Conservation (phyloP, 2,113 vertebrate genomes). For the Centropus unirufus region DNA sequence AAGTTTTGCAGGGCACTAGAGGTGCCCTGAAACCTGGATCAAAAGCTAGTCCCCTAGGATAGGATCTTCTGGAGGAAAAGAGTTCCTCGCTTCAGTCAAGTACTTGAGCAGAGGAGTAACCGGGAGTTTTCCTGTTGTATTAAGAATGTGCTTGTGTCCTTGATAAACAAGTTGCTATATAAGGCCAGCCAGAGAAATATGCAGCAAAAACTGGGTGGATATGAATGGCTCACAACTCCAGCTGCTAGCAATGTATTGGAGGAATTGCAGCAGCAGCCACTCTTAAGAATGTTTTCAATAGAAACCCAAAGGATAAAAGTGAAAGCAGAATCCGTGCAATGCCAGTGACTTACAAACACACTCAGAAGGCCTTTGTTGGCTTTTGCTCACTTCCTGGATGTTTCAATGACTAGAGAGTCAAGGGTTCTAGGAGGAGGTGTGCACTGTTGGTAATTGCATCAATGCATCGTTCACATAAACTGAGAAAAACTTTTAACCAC, state of each 20-base stretch:
- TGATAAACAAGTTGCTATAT: not conserved
- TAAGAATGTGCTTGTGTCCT: not conserved
- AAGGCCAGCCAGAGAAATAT: not conserved
- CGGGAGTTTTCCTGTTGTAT: not conserved
- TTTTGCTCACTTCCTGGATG: not conserved
- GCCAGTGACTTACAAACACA: not conserved
- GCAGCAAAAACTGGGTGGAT: not conserved
- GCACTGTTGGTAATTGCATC: not conserved
- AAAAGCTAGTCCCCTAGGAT: not conserved
- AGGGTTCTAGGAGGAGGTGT: not conserved
- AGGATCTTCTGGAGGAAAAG: not conserved
- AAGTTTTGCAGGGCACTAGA: constrained; percentile 29
- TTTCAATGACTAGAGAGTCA: not conserved
- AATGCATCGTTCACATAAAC: constrained; percentile 7
- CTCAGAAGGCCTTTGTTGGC: not conserved
- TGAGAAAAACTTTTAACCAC: not conserved
- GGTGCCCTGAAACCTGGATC: constrained; percentile 18
- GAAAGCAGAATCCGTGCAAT: not conserved
- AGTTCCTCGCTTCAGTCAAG: not conserved
- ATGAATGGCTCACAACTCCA: not conserved
- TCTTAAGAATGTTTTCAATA: not conserved
- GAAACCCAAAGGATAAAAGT: not conserved
- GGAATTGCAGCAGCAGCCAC: not conserved
- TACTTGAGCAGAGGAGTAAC: not conserved
- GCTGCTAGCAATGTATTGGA: not conserved